phyloP scores from a whole-genome alignment of 2,113 vertebrate species.

The Pica pica region DNA sequence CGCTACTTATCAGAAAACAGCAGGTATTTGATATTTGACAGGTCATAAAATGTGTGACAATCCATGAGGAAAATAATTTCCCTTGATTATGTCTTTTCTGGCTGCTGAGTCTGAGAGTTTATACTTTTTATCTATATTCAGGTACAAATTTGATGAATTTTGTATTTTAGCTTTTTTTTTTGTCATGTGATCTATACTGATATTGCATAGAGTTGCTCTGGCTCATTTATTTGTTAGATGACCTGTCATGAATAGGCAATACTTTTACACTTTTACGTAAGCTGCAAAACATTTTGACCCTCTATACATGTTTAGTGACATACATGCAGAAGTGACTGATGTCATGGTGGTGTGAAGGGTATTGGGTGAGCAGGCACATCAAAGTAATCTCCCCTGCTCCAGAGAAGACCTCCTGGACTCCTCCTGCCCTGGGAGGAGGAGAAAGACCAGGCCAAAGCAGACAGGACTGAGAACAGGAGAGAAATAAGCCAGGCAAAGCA shows the following conservation, averaged over 20 bases:
- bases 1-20: constrained; percentile 4
- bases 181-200: not conserved
- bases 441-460: not conserved
- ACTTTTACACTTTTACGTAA: not conserved
- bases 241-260: not conserved
- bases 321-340: not conserved
- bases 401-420: not conserved
- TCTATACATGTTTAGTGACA: not conserved
- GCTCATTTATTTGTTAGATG: not conserved
- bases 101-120: not conserved
- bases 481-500: not conserved
- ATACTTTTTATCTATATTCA: not conserved
- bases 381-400: not conserved
- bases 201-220: not conserved
- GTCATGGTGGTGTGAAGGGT: not conserved
- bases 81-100: not conserved
- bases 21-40: constrained; percentile 27
- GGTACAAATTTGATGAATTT: not conserved
- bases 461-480: not conserved
- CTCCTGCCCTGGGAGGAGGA: not conserved
- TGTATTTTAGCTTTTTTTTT: not conserved
- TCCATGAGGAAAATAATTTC: constrained; percentile 10
- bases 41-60: not conserved
- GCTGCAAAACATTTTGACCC: not conserved
- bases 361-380: not conserved